Base-by-base conservation (phyloP, 2,888 invertebrate genomes). In the Aquatica leii region DNA sequence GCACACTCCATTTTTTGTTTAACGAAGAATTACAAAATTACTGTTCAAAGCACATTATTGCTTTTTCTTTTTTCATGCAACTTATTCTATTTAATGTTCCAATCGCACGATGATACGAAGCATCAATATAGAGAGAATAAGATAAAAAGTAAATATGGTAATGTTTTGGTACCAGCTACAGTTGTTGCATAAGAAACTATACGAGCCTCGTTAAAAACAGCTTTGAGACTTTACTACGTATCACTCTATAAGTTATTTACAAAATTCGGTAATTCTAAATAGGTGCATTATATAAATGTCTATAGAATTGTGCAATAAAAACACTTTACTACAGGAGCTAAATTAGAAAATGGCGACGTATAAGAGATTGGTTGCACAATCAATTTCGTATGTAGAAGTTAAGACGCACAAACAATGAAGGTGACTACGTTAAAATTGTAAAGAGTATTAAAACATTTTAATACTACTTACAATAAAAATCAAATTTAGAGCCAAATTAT, bases 401-500 rank as follows among this genome's bases (percentile, higher is more conserved):
- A 41, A 40, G 14, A 37, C 21, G 24, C 50, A 46, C 48, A 15
- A 48, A 21, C 31, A 21, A 57, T 53, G 17, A 31, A 15, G 48
- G 43, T 37, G 6, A 40, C 20, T n/a, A 46, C 17, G 31, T 21
- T 34, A 34, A 11, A 53, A 35, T 40, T 59, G 46, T 59, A 61
- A 53, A 65, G 43, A 60, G 35, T 60, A 57, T 48, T 65, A 54
- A 61, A 61, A 24, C 24, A 49, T 17, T 40, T 55, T 54, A 65
- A 62, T 58, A 46, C 58, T 65, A 65, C 65, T 65, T 65, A 65
- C 65, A 65, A 65, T 14, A 62, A 61, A 62, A 65, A 59, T 46
- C 20, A 53, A 65, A 65, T 65, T 65, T 65, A 55, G 65, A 55
- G 59, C 53, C 61, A 59, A 67, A 66, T 55, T 64, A 64, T 67